Conservation (phyloP, 2,888 invertebrate species). For the Sinopyrophorus schimmeli region DNA sequence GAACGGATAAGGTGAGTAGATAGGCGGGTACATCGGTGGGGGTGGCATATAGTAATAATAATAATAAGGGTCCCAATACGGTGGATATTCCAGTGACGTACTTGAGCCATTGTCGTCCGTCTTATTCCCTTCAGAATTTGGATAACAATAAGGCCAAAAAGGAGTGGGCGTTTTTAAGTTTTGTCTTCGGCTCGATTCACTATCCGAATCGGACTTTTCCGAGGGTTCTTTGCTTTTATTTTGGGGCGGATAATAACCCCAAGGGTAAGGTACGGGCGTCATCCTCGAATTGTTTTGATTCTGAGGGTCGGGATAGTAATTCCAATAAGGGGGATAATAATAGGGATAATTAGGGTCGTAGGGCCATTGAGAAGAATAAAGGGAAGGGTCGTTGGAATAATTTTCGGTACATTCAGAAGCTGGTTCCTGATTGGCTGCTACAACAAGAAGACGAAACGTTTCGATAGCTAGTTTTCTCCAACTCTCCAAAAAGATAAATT, state of each 20-base stretch:
- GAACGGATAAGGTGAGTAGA: conserved; percentile 45
- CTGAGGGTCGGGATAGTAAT: conserved; percentile 40
- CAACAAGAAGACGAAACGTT: no score
- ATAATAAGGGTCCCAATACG: conserved; percentile 49
- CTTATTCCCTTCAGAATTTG: no score
- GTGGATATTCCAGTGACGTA: conserved; percentile 39
- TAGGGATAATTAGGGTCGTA: conserved; percentile 32
- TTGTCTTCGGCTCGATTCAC: no score
- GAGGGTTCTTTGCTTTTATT: neutral
- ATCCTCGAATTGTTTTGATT: conserved; percentile 19
- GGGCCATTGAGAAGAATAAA: conserved; percentile 31
- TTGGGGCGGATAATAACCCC: conserved; percentile 17
- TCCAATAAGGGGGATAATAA: conserved; percentile 44
- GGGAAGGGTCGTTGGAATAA: conserved; percentile 46
- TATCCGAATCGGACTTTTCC: conserved; percentile 2
- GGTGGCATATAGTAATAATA: conserved; percentile 28
- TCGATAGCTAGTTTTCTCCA: conserved; percentile 20
- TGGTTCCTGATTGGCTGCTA: conserved; percentile 55
- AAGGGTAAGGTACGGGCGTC: conserved; percentile 15
- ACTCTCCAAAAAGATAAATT: no score
- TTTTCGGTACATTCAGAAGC: conserved; percentile 47
- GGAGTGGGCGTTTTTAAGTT: conserved; percentile 36
- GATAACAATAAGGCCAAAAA: conserved; percentile 45
- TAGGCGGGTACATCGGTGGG: conserved; percentile 45
- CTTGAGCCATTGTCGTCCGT: no score